Base-by-base conservation (phyloP, 2,797 vertebrate species). In the Melanotaenia pygmaea region DNA sequence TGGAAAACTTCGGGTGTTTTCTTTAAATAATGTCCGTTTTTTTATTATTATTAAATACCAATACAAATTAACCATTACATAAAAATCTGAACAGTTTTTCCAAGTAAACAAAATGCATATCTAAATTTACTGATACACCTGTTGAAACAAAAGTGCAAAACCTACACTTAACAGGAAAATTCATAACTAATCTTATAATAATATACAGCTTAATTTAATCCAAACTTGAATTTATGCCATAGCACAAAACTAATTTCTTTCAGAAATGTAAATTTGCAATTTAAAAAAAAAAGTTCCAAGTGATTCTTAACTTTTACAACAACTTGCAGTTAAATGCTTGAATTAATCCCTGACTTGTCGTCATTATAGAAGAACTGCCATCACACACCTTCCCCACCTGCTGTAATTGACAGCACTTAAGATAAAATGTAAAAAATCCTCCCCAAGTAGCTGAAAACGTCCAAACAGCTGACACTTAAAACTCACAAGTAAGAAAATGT, bases 401-500 rank as follows among this genome's bases (percentile, higher is more conserved):
- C 73, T 80, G 32, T 86, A 85, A 86, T 66, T 92, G 92, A 89
- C 91, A 92, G 79, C 88, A 86, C 90, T 91, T 89, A 86, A 82
- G 70, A 73, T 38, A 32, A 64, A 81, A 59, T 78, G 72, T 60
- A 62, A 22, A 50, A 86, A 82, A 43, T 13, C 65, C 45, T 61
- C 26, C 43, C 51, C 37, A 62, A 80, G 65, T 28, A 24, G 56
- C 73, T 71, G 62, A 76, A 57, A 78, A 82, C 70, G 64, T 80
- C 79, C 51, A 80, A 78, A 85, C 81, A 62, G 59, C 59, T 72
- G 71, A 75, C 70, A 81, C 78, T 73, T 67, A 72, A 77, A 81
- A 76, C 50, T 50, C 47, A n/a, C 8, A 37, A 68, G 59, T 34
- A 30, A 62, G 47, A 65, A 69, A 76, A 70, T 64, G 67, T 84